phyloP scores from a whole-genome alignment of 2,888 invertebrate species.

The Perdita meconis region DNA sequence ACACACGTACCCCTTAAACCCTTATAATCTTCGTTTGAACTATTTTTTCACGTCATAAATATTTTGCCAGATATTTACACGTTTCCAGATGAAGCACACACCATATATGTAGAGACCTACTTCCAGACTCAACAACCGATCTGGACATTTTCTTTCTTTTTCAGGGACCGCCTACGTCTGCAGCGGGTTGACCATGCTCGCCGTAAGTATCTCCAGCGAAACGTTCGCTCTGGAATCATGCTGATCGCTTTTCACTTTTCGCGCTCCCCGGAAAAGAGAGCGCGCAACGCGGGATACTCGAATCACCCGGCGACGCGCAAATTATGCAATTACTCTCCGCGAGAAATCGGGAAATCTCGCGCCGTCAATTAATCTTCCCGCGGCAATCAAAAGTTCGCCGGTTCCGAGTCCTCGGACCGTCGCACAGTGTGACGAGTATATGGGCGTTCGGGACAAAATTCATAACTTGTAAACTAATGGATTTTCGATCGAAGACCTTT shows the following conservation, averaged over 20 bases:
- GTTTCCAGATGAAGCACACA: too few relatives aligned
- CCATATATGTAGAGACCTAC: too few relatives aligned
- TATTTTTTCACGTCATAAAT: too few relatives aligned
- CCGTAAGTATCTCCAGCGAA: slow-evolving; percentile 63
- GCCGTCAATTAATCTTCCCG: background rate
- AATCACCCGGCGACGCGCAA: background rate
- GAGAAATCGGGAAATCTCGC: slow-evolving; percentile 14
- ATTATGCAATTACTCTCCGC: slow-evolving; percentile 2
- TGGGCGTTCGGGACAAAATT: too few relatives aligned
- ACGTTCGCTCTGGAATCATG: background rate
- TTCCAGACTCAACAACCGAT: background rate
- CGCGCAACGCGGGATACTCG: background rate
- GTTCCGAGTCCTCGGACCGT: background rate
- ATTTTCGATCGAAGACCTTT: too few relatives aligned
- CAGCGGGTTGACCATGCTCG: slow-evolving; percentile 60
- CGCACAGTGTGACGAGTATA: too few relatives aligned
- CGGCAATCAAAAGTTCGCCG: background rate
- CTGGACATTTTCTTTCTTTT: slow-evolving; percentile 34
- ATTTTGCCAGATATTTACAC: too few relatives aligned
- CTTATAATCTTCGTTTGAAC: too few relatives aligned
- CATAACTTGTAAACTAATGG: too few relatives aligned
- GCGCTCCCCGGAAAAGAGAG: slow-evolving; percentile 26
- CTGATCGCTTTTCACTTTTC: slow-evolving; percentile 24
- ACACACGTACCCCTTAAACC: too few relatives aligned
- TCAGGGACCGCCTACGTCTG: slow-evolving; percentile 64